Evolutionary conservation across 2,797 vertebrate genomes (phyloP).

Genomic region (Gymnopithys bicolor): DNA sequence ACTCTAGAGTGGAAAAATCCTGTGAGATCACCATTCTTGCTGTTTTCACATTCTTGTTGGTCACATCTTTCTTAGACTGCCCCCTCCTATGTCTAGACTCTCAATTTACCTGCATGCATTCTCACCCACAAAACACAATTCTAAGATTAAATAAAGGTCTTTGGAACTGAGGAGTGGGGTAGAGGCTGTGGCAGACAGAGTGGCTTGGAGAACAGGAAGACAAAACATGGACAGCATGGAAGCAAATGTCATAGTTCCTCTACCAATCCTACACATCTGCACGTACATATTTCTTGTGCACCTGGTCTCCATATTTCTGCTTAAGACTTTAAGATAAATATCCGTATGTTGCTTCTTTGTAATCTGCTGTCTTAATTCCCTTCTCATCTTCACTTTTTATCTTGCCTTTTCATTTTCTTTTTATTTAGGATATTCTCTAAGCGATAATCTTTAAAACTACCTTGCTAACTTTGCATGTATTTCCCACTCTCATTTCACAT

Average conservation of each 20-base stretch:
- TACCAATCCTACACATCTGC: background rate
- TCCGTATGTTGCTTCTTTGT: background rate
- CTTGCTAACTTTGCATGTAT: background rate
- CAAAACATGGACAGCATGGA: background rate
- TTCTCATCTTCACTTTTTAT: background rate
- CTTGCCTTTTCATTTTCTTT: background rate
- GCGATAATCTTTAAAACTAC: background rate
- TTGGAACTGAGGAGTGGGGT: fast-evolving
- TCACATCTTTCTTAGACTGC: background rate
- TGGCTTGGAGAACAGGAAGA: background rate
- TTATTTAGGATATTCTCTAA: background rate
- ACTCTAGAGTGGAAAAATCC: background rate
- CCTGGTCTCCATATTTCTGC: background rate
- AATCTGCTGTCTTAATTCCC: background rate
- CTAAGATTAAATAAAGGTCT: background rate
- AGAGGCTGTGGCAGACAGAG: background rate
- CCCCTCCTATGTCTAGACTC: background rate
- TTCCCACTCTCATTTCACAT: background rate
- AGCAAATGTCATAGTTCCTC: background rate
- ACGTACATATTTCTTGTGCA: background rate
- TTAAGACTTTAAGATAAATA: background rate
- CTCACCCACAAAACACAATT: background rate
- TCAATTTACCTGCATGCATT: background rate
- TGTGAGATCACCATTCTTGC: background rate
- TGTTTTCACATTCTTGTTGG: background rate